Evolutionary conservation across 2,113 vertebrate species (phyloP).

Genomic region (Eptesicus fuscus): DNA sequence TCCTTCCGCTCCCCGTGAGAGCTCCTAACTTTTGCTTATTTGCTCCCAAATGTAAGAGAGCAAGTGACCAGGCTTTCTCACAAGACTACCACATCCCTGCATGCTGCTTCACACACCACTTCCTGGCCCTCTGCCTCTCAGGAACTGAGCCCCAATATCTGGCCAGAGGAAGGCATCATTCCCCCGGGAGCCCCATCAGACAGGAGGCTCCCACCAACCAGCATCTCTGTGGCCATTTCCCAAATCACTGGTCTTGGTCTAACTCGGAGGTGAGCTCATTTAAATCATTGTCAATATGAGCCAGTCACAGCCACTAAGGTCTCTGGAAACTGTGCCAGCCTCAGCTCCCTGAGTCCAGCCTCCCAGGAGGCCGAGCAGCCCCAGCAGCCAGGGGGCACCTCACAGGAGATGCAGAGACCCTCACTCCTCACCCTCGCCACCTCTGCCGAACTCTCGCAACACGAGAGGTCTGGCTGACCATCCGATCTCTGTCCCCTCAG

Average conservation of each 20-base stretch:
- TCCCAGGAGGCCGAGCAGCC: not conserved
- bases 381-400: not conserved
- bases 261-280: not conserved
- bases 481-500: not conserved
- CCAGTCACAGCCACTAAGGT: not conserved
- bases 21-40: not conserved
- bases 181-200: not conserved
- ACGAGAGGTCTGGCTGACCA: not conserved
- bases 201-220: not conserved
- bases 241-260: constrained; percentile 3
- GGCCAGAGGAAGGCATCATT: not conserved
- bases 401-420: not conserved
- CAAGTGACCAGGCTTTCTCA: not conserved
- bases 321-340: constrained; percentile 7
- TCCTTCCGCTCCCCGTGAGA: not conserved
- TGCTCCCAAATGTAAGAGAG: not conserved
- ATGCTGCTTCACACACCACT: not conserved
- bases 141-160: not conserved
- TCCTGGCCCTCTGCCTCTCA: not conserved
- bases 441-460: not conserved
- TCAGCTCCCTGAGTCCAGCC: not conserved
- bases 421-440: not conserved
- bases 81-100: not conserved
- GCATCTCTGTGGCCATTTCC: not conserved
- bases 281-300: constrained; percentile 11